Base-by-base conservation (phyloP, 2,797 vertebrate species). In the Propithecus deckenii region DNA sequence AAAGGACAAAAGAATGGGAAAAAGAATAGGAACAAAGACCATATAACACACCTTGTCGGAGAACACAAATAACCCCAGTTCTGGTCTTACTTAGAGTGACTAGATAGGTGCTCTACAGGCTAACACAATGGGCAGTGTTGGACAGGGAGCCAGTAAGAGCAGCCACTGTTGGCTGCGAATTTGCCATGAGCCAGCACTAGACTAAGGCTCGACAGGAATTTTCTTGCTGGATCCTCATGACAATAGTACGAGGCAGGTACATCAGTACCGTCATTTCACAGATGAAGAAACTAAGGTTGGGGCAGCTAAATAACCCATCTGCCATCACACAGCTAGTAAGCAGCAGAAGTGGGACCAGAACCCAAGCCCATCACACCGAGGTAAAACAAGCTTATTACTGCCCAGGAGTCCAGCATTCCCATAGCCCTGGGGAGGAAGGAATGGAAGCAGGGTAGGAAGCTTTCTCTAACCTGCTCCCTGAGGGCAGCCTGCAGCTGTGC, bases 1-100 rank as follows among this genome's bases (percentile, higher is more conserved):
- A 75, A 59, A 96, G 48, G 75, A 87, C 61, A 93, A 85, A 90
- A 46, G 61, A 71, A 46, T 4, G 12, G 55, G 67, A 78, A 63
- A 74, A 94, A n/a, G 46, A 84, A 80, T 32, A 35, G 18, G 38
- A 94, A 69, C 13, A 71, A 91, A 93, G 93, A 91, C 32, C 23
- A 38, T 1, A 38, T 2, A 46, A 59, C 43, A 43, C 10, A 17
- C 43, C 85, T 59, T 52, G 50, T 0, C 86, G 65, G 88, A 84
- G 75, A 87, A 76, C n/a, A 84, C 32, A 52, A 41, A 79, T 25
- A 41, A 43, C 48, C 67, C 30, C 2, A n/a, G 71, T 55, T 86
- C 25, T 57, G 43, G n/a, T 85, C 79, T 95, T 71, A 4, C 38
- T 80, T 69, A 43, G 7, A 50, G 43, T 0, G 5, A 87, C 63